phyloP scores from a whole-genome alignment of 2,113 vertebrate species.

The Phrynosoma platyrhinos region DNA sequence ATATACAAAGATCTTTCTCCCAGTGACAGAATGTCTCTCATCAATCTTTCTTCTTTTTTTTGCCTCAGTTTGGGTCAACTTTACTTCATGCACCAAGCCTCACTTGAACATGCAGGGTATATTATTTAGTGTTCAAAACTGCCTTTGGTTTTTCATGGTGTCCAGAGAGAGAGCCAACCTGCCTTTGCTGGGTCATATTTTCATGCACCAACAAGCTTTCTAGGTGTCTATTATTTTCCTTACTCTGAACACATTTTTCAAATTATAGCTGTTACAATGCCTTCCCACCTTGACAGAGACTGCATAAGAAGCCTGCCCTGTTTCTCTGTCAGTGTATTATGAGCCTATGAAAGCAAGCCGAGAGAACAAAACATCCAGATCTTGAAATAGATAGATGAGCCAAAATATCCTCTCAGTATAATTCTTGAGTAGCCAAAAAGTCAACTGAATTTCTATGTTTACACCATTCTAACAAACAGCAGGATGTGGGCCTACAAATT shows the following conservation, averaged over 20 bases:
- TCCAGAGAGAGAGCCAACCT: neutral
- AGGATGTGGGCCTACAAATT: slow-evolving; percentile 16
- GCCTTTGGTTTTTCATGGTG: slow-evolving; percentile 17
- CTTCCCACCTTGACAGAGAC: slow-evolving; percentile 48
- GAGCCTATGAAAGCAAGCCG: slow-evolving; percentile 46
- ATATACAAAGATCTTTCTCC: neutral
- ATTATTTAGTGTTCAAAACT: neutral
- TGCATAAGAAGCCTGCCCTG: slow-evolving; percentile 17
- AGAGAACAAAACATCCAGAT: slow-evolving; percentile 64
- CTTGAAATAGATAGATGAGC: slow-evolving; percentile 32
- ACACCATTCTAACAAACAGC: slow-evolving; percentile 10
- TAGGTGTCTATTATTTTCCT: slow-evolving; percentile 50
- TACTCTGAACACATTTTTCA: slow-evolving; percentile 61
- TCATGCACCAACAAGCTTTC: slow-evolving; percentile 33
- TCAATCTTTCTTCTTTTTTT: slow-evolving; percentile 12
- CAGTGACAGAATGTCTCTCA: neutral
- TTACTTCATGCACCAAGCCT: neutral
- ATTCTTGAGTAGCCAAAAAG: neutral
- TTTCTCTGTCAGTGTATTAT: slow-evolving; percentile 52
- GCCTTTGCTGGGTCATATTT: neutral
- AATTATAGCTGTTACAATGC: slow-evolving; percentile 57
- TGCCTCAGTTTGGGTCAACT: neutral
- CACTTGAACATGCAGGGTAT: slow-evolving; percentile 10
- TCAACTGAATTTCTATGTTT: slow-evolving; percentile 25
- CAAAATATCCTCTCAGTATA: neutral